These are phyloP conservation scores for Philonicus albiceps DNA, from an alignment of 2,888 invertebrate genomes.

Conservation along the genomic window DNA sequence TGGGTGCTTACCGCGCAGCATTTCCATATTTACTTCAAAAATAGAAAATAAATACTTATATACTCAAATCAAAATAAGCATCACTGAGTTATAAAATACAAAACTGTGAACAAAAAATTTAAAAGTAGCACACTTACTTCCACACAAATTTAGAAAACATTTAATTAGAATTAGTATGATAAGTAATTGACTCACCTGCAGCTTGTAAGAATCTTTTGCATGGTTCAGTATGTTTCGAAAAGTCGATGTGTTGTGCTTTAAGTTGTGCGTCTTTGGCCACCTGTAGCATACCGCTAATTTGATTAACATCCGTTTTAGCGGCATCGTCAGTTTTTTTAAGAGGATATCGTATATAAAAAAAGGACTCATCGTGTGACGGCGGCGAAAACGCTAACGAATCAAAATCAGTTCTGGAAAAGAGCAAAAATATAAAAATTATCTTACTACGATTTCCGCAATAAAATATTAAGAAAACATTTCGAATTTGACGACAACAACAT, in stretches of 20 bases:
- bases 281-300: conserved; percentile 7
- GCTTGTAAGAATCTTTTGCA: conserved; percentile 65
- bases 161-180: neutral
- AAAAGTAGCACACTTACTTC: neutral
- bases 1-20: neutral
- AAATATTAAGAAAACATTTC: neutral
- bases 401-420: conserved; percentile 66
- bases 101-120: neutral
- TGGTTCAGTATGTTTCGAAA: conserved; percentile 73
- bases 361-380: conserved; percentile 77
- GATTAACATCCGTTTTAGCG: neutral
- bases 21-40: neutral
- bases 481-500: neutral
- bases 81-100: neutral
- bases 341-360: conserved; percentile 74
- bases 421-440: conserved; percentile 34
- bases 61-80: neutral
- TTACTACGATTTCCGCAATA: neutral
- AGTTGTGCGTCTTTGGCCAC: neutral
- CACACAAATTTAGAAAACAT: neutral
- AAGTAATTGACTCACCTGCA: conserved; percentile 38
- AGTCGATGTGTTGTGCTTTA: conserved; percentile 59
- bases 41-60: neutral
- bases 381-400: conserved; percentile 72
- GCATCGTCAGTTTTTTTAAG: neutral